Evolutionary conservation across 2,888 invertebrate genomes (phyloP).

Genomic region (Acanthacorydalis orientalis): DNA sequence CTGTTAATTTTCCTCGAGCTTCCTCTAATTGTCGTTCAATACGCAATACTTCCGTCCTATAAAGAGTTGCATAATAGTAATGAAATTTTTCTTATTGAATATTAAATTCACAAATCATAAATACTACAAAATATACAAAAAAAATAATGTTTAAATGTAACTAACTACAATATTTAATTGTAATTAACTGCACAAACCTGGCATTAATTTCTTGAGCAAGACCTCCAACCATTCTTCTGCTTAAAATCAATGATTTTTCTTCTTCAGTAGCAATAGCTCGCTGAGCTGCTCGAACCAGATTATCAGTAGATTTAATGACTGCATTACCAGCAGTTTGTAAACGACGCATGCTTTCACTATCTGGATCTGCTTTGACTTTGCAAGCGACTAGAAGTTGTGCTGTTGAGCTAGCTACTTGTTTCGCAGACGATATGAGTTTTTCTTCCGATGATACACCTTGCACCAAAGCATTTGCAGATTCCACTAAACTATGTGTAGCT

Average conservation of each 20-base stretch:
- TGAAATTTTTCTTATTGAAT: background rate
- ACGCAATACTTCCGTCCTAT: conserved; percentile 68
- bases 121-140: too few relatives aligned
- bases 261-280: conserved; percentile 84
- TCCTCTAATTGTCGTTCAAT: conserved; percentile 90
- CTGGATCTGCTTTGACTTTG: conserved; percentile 95
- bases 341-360: conserved; percentile 82
- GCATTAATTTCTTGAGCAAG: conserved; percentile 93
- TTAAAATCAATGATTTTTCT: conserved; percentile 78
- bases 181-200: conserved; percentile 32
- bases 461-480: conserved; percentile 93
- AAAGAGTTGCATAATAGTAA: conserved; percentile 6
- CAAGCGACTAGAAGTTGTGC: conserved; percentile 96
- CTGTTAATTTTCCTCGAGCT: conserved; percentile 76
- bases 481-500: conserved; percentile 92
- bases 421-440: conserved; percentile 87
- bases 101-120: too few relatives aligned
- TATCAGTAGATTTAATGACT: conserved; percentile 94
- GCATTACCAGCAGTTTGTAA: conserved; percentile 89
- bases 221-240: conserved; percentile 87
- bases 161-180: background rate
- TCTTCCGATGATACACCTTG: conserved; percentile 87
- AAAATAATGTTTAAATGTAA: background rate
- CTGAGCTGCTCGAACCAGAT: conserved; percentile 86
- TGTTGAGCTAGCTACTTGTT: conserved; percentile 92